Evolutionary conservation across 2,888 invertebrate species (phyloP).

Genomic region (Mythimna impura): DNA sequence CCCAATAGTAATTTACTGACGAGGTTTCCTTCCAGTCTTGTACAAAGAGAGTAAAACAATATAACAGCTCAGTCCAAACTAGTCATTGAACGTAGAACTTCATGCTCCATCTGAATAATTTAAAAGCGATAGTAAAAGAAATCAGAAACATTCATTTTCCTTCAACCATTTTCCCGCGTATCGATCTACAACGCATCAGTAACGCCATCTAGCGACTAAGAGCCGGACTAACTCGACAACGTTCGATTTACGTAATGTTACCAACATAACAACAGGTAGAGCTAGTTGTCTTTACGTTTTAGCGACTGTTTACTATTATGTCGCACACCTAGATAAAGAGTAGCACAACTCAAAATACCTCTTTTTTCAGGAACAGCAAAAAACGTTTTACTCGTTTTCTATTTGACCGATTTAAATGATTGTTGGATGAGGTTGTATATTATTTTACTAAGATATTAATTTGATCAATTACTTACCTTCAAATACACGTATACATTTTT

Average conservation of each 20-base stretch:
- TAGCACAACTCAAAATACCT: no score
- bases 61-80: not conserved
- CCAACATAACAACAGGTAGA: conserved; percentile 52
- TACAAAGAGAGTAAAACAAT: not conserved
- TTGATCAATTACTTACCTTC: no score
- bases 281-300: conserved; percentile 43
- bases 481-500: no score
- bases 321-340: no score
- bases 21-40: not conserved
- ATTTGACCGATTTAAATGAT: no score
- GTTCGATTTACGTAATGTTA: conserved; percentile 34
- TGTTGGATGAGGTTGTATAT: no score
- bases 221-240: conserved; percentile 23
- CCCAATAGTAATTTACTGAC: not conserved
- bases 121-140: not conserved
- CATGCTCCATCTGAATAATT: no score
- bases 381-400: no score
- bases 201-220: conserved; percentile 55
- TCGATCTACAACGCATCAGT: conserved; percentile 14
- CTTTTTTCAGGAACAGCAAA: no score
- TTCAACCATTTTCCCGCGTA: conserved; percentile 7
- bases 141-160: not conserved
- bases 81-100: not conserved
- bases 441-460: no score
- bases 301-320: not conserved